Conservation (phyloP, 2,888 invertebrate genomes). For the Rotaria magnacalcarata region DNA sequence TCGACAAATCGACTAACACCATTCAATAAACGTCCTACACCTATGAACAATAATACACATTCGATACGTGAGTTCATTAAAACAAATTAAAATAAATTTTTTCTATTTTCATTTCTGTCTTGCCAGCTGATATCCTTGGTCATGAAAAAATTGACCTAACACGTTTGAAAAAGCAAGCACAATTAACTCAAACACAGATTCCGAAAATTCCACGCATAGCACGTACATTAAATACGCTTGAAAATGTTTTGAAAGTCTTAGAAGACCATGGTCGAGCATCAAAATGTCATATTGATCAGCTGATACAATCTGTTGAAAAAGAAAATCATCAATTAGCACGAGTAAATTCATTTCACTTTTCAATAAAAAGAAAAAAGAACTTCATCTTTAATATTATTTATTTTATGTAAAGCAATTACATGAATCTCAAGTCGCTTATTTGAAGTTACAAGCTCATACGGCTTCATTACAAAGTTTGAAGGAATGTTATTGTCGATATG, state of each 20-base stretch:
- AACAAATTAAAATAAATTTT: not conserved
- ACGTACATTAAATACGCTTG: constrained; percentile 7
- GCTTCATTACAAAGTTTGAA: constrained; percentile 33
- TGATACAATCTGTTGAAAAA: not conserved
- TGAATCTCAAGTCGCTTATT: constrained; percentile 20
- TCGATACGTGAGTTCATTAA: not conserved
- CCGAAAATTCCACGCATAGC: constrained; percentile 12
- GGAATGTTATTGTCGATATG: constrained; percentile 30
- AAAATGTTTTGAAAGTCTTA: constrained; percentile 11
- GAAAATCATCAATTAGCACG: constrained; percentile 20
- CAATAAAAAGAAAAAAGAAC: not conserved
- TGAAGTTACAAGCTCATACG: constrained; percentile 27
- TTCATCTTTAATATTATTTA: not conserved
- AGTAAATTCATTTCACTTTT: not conserved
- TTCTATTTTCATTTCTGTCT: not conserved
- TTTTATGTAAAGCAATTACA: constrained; percentile 3
- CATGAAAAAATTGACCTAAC: constrained; percentile 2
- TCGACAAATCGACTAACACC: constrained; percentile 8
- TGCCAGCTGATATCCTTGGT: not conserved
- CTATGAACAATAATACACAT: not conserved
- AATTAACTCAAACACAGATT: not conserved
- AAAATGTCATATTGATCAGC: not conserved
- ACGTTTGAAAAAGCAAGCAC: constrained; percentile 19
- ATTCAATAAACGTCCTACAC: not conserved
- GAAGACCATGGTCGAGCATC: constrained; percentile 16